Evolutionary conservation across 2,113 vertebrate genomes (phyloP).

Genomic region (Murina feae): DNA sequence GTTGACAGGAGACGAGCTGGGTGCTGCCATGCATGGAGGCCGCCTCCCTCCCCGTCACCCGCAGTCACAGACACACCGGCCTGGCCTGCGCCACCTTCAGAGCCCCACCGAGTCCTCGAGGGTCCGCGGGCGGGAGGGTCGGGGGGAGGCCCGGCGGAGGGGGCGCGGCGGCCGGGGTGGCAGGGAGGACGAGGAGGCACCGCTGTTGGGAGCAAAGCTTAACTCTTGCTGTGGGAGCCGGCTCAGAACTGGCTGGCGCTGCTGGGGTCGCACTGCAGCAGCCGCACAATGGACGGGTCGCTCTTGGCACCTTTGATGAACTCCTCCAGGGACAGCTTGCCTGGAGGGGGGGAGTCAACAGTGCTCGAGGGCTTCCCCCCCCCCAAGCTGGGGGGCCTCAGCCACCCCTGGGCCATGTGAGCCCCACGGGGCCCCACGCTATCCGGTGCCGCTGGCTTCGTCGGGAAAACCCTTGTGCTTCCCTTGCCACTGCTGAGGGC

Average conservation of each 20-base stretch:
- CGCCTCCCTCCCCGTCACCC: constrained; percentile 54
- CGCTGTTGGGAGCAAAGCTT: constrained; percentile 85
- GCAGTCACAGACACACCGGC: constrained; percentile 61
- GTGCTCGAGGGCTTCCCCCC: fast-evolving
- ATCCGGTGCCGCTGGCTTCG: background rate
- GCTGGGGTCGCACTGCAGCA: constrained; percentile 89
- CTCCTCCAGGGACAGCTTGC: constrained; percentile 88
- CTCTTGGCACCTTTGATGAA: constrained; percentile 92
- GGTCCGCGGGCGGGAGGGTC: constrained; percentile 52
- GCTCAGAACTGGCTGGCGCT: constrained; percentile 87
- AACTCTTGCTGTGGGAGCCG: constrained; percentile 63
- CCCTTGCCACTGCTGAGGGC: no score
- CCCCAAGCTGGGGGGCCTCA: fast-evolving
- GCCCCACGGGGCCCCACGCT: background rate
- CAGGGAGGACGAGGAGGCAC: constrained; percentile 80
- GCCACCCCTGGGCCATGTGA: no score
- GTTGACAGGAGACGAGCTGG: constrained; percentile 66
- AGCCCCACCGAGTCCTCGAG: constrained; percentile 66
- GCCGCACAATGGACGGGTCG: constrained; percentile 87
- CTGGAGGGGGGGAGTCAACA: constrained; percentile 58
- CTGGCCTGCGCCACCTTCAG: constrained; percentile 39
- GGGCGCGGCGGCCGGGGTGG: constrained; percentile 56
- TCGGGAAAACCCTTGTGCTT: background rate
- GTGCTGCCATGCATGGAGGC: constrained; percentile 78
- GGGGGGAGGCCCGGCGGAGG: constrained; percentile 67